A percentile compares a stretch with the other conserved stretches of the same genome.
These are phyloP conservation scores for Endotricha flammealis DNA, from an alignment of 2,888 invertebrate genomes.

Conservation along the genomic window DNA sequence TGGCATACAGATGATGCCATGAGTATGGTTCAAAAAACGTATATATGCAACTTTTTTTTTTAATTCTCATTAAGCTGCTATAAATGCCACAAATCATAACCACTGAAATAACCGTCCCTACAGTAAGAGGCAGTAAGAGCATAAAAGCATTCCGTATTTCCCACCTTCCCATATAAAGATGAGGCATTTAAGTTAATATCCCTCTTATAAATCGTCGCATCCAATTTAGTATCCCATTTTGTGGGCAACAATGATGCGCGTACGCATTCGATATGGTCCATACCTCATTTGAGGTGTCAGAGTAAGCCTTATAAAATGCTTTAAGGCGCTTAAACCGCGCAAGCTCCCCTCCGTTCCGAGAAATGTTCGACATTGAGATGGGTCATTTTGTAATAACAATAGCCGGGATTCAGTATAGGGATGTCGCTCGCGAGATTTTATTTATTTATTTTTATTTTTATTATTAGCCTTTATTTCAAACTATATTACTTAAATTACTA, in stretches of 20 bases:
- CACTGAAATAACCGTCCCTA: too few relatives aligned
- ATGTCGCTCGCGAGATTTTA: constrained; percentile 27
- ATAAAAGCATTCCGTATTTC: constrained; percentile 10
- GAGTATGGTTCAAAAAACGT: too few relatives aligned
- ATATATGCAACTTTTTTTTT: too few relatives aligned
- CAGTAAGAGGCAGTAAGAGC: too few relatives aligned
- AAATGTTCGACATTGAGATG: constrained; percentile 73
- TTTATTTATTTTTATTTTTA: too few relatives aligned
- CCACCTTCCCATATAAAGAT: constrained; percentile 11
- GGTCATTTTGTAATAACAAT: constrained; percentile 74
- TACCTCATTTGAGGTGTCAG: constrained; percentile 72
- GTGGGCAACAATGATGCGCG: constrained; percentile 36
- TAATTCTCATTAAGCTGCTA: too few relatives aligned
- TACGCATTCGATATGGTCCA: constrained; percentile 58
- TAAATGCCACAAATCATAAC: too few relatives aligned
- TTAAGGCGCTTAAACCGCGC: constrained; percentile 51
- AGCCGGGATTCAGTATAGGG: constrained; percentile 43
- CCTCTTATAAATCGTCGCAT: constrained; percentile 38
- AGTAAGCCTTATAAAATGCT: constrained; percentile 67
- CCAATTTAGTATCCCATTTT: constrained; percentile 49
- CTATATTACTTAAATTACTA: too few relatives aligned
- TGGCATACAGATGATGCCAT: too few relatives aligned
- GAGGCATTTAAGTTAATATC: constrained; percentile 26
- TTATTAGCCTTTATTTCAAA: too few relatives aligned
- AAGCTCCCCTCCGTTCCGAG: constrained; percentile 48